Percentiles rank a stretch among this genome's conserved stretches.
These are phyloP conservation scores for Cryptus viduatorius DNA, from an alignment of 2,888 invertebrate species.

Conservation along the genomic window DNA sequence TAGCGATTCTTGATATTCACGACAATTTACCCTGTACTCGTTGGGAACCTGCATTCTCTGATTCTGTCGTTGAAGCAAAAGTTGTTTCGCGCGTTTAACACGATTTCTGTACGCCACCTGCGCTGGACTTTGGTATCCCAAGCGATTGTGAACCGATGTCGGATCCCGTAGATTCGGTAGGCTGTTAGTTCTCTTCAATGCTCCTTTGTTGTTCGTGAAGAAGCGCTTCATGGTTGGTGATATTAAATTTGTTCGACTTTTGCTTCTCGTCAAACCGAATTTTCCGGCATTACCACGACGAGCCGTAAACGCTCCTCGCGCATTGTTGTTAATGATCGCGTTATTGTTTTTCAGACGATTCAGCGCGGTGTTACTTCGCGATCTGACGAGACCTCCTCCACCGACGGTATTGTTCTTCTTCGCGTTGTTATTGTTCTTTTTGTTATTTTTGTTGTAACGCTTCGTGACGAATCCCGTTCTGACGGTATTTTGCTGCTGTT, in stretches of 20 bases:
- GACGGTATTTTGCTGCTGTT: conserved; percentile 72
- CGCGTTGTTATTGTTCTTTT: conserved; percentile 53
- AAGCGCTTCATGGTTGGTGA: conserved; percentile 73
- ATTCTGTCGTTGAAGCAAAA: conserved; percentile 80
- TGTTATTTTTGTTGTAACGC: conserved; percentile 75
- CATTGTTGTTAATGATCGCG: conserved; percentile 65
- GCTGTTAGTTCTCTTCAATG: conserved; percentile 80
- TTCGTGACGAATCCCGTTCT: conserved; percentile 79
- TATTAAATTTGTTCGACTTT: conserved; percentile 79
- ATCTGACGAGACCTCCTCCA: conserved; percentile 70
- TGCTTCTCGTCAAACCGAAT: conserved; percentile 78
- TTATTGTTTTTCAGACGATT: conserved; percentile 71
- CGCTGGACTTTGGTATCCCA: conserved; percentile 83
- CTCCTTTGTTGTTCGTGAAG: conserved; percentile 74
- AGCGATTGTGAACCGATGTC: conserved; percentile 81
- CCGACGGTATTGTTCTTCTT: conserved; percentile 37
- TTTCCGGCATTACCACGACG: conserved; percentile 75
- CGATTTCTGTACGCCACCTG: conserved; percentile 83
- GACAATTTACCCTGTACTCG: conserved; percentile 78
- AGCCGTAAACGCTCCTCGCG: conserved; percentile 72
- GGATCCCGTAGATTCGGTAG: conserved; percentile 82
- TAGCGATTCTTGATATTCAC: background rate
- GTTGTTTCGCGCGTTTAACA: conserved; percentile 82
- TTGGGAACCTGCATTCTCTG: conserved; percentile 78
- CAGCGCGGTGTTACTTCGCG: conserved; percentile 77